Percentiles rank a stretch among this genome's conserved stretches.
phyloP scores from a whole-genome alignment of 2,888 invertebrate genomes.

The Phragmatobia fuliginosa region DNA sequence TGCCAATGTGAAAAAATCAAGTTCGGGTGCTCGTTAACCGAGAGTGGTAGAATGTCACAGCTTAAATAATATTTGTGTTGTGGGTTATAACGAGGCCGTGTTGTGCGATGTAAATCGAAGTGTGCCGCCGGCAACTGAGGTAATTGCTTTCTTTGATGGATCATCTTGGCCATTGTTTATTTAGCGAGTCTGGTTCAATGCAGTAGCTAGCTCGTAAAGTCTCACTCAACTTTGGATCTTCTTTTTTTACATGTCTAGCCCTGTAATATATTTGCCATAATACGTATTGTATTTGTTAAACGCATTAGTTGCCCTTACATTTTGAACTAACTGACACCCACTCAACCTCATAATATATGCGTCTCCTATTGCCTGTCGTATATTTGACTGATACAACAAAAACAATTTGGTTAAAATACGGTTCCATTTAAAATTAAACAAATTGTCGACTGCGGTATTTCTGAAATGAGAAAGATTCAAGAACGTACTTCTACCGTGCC shows the following conservation, averaged over 20 bases:
- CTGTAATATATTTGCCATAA: too few species aligned
- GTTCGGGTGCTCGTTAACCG: constrained; percentile 60
- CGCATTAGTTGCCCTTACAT: background rate
- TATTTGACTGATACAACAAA: background rate
- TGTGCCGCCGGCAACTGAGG: constrained; percentile 69
- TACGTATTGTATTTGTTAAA: background rate
- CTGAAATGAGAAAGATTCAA: background rate
- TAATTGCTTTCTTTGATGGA: constrained; percentile 81
- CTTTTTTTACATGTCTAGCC: background rate
- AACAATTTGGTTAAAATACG: background rate
- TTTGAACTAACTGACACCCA: background rate
- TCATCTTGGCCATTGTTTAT: constrained; percentile 78
- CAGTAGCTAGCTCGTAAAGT: constrained; percentile 63
- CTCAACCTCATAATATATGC: too few species aligned
- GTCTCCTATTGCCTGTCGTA: too few species aligned
- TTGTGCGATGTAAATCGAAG: constrained; percentile 64
- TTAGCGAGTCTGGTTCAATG: constrained; percentile 73
- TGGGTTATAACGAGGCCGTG: constrained; percentile 62
- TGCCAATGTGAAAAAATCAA: constrained; percentile 49
- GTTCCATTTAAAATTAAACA: background rate
- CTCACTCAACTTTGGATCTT: background rate
- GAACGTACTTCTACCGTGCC: too few species aligned
- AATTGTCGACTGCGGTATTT: background rate
- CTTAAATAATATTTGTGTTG: constrained; percentile 64
- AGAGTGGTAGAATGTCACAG: constrained; percentile 53